These are phyloP conservation scores for Nipponacmea schrenckii DNA, from an alignment of 2,888 invertebrate genomes.

Conservation along the genomic window DNA sequence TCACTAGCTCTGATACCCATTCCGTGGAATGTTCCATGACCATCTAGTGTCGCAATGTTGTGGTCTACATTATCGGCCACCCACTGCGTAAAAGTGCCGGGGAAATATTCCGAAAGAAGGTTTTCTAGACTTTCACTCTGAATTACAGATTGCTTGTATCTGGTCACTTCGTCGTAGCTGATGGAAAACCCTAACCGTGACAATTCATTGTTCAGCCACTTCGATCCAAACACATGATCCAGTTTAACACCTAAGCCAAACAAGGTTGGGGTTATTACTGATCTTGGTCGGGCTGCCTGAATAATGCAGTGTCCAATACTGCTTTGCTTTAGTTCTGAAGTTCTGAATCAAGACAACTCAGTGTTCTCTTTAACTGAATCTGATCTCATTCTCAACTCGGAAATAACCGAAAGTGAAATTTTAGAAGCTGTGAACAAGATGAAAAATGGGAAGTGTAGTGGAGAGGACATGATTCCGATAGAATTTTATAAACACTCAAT, in stretches of 20 bases:
- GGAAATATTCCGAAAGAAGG: neutral
- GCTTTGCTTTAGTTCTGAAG: neutral
- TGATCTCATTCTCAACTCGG: too few species aligned
- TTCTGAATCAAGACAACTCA: too few species aligned
- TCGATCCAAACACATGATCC: slow-evolving; percentile 6
- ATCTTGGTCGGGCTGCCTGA: neutral
- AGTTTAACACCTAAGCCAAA: slow-evolving; percentile 2
- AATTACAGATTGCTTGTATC: neutral
- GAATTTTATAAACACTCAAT: too few species aligned
- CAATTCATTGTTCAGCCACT: slow-evolving; percentile 5
- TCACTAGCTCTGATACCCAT: neutral
- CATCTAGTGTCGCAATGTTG: neutral
- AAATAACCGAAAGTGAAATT: too few species aligned
- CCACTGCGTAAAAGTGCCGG: neutral
- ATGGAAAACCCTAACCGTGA: neutral
- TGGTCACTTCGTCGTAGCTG: neutral
- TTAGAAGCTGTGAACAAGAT: too few species aligned
- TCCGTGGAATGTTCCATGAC: neutral
- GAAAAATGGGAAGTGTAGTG: too few species aligned
- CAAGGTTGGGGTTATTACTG: neutral
- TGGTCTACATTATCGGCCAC: neutral
- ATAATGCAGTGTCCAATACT: neutral
- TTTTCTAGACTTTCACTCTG: neutral
- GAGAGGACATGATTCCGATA: too few species aligned
- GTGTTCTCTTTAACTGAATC: too few species aligned